Evolutionary conservation across 2,888 invertebrate species (phyloP).

Genomic region (Pterobdella sp.): DNA sequence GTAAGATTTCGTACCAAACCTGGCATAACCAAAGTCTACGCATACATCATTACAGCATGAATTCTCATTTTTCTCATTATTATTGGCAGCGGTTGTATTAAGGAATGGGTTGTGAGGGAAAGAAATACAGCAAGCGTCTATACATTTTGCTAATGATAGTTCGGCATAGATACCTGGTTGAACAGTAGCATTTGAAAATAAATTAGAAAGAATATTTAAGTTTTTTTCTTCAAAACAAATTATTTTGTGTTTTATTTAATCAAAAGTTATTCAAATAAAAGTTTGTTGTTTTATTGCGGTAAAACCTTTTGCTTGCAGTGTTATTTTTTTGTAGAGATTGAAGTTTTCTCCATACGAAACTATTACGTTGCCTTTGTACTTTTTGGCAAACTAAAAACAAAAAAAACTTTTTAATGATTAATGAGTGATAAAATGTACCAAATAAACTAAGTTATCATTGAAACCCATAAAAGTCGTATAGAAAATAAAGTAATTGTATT

Average conservation of each 20-base stretch:
- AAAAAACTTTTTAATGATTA: background rate
- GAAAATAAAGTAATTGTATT: too few species aligned
- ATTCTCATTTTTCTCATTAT: background rate
- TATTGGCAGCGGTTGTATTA: background rate
- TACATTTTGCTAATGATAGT: background rate
- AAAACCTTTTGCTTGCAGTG: background rate
- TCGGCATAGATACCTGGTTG: background rate
- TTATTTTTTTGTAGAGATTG: background rate
- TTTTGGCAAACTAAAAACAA: background rate
- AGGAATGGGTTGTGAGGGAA: background rate
- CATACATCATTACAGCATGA: background rate
- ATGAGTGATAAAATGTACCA: too few species aligned
- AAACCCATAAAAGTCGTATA: too few species aligned
- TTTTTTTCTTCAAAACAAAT: too few species aligned
- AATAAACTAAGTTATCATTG: too few species aligned
- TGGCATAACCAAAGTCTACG: background rate
- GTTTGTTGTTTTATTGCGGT: too few species aligned
- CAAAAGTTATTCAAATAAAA: too few species aligned
- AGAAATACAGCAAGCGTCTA: background rate
- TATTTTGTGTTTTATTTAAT: too few species aligned
- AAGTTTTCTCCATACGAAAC: background rate
- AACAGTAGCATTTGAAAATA: too few species aligned
- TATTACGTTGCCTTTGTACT: background rate
- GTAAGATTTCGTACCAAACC: background rate
- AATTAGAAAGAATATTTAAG: too few species aligned